phyloP scores from a whole-genome alignment of 1,140 invertebrate genomes.

The Pantala flavescens region DNA sequence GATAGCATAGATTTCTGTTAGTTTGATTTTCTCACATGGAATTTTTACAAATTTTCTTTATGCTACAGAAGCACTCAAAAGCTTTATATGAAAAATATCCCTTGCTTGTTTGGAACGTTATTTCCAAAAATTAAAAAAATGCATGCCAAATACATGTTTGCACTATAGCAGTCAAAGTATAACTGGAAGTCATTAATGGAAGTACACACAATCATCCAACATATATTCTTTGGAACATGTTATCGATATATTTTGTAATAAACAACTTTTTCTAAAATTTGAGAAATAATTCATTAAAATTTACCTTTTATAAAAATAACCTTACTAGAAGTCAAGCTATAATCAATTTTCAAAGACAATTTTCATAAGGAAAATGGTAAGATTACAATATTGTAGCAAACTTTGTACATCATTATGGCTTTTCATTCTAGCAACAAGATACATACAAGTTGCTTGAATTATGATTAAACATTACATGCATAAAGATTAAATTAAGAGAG shows the following conservation, averaged over 20 bases:
- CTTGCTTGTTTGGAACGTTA: background rate
- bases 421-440: background rate
- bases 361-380: background rate
- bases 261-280: constrained; percentile 2
- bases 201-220: constrained; percentile 9
- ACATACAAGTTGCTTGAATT: background rate
- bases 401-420: background rate
- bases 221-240: background rate
- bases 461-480: background rate
- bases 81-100: background rate
- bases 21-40: background rate
- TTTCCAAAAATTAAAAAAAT: constrained; percentile 8
- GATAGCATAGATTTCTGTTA: background rate
- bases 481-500: background rate
- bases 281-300: background rate
- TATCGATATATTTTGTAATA: constrained; percentile 11
- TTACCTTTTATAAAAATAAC: constrained; percentile 7
- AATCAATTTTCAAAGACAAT: background rate
- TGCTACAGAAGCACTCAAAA: background rate
- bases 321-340: constrained; percentile 6
- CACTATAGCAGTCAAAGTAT: constrained; percentile 6
- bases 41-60: background rate
- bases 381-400: background rate
- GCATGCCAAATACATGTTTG: constrained; percentile 9
- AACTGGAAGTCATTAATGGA: constrained; percentile 6